Base-by-base conservation (phyloP, 2,888 invertebrate genomes). In the Tachina grossa region DNA sequence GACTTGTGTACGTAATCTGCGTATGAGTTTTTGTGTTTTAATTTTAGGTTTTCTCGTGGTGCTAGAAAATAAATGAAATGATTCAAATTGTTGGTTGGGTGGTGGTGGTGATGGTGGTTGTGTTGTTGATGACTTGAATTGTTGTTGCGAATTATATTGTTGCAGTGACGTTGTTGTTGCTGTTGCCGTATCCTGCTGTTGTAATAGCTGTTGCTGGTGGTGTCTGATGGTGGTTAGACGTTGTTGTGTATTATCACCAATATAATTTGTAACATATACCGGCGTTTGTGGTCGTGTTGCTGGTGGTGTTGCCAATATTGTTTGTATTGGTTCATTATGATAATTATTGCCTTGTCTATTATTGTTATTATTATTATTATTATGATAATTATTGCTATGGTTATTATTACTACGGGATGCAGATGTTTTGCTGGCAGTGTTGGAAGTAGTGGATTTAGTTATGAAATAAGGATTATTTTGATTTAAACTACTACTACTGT, bases 181-280 rank as follows among this genome's bases (percentile, higher is more conserved):
- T 51, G 77, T 65, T 68, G 72, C 61, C 71, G 61, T 55, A 80
- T 82, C 83, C 81, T 87, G 87, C 87, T 87, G 85, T 53, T 81
- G 74, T 53, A 86, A 87, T 68, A 84, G 81, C 59, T 78, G 87
- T 71, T 68, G 84, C 79, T 88, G 88, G 85, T 82, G 79, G 31
- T 75, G 77, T 78, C 88, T 88, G 87, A 90, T 88, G 86, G 88
- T 85, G 72, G 92, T 90, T 89, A 90, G 88, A 89, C 91, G 90
- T 87, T 92, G 91, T 84, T 92, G 91, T 85, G 90, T 92, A 88
- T 92, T 92, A 77, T 92, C 92, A 86, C 91, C 92, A 88, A 92
- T 93, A 90, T 93, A 94, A 91, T 93, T 94, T 88, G 93, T 93
- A 81, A 93, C 93, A 88, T 94, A 92, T 88, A 93, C 93, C 69